These are phyloP conservation scores for Listronotus oregonensis DNA, from an alignment of 1,140 invertebrate genomes.

Conservation along the genomic window DNA sequence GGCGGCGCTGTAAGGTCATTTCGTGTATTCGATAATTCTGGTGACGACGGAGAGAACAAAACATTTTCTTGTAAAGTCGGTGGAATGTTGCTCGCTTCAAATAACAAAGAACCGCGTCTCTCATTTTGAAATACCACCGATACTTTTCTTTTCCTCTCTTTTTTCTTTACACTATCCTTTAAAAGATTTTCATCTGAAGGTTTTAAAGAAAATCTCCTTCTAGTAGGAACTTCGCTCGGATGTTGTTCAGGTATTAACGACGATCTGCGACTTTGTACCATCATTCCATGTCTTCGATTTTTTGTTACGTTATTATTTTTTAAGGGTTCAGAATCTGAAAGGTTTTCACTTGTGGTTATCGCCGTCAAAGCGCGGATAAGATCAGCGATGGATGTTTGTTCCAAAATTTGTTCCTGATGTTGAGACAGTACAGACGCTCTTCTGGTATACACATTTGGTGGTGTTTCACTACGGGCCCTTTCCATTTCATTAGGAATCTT, in stretches of 20 bases:
- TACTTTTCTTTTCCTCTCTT: constrained; percentile 28
- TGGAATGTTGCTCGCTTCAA: constrained; percentile 13
- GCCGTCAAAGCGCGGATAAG: constrained; percentile 70
- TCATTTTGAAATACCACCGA: constrained; percentile 24
- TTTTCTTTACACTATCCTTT: constrained; percentile 8
- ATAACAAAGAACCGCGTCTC: constrained; percentile 16
- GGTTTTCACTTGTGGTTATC: constrained; percentile 48
- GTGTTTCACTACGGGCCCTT: not conserved
- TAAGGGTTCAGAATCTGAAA: constrained; percentile 53
- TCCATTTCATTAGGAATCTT: constrained; percentile 17
- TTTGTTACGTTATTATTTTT: constrained; percentile 56
- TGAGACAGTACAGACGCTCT: constrained; percentile 23
- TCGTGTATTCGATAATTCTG: not conserved
- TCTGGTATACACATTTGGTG: constrained; percentile 10
- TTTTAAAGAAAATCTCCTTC: constrained; percentile 58
- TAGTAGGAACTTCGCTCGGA: constrained; percentile 1
- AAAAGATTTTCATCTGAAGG: constrained; percentile 52
- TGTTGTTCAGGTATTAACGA: constrained; percentile 30
- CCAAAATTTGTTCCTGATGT: constrained; percentile 65
- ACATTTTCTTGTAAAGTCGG: constrained; percentile 26
- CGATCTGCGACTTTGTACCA: constrained; percentile 29
- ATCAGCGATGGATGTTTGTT: constrained; percentile 78
- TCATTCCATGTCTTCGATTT: constrained; percentile 21
- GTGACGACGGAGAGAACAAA: not conserved
- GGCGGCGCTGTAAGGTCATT: not conserved